These are phyloP conservation scores for Bryconaethiops microstoma DNA, from an alignment of 2,797 vertebrate genomes.

Conservation along the genomic window DNA sequence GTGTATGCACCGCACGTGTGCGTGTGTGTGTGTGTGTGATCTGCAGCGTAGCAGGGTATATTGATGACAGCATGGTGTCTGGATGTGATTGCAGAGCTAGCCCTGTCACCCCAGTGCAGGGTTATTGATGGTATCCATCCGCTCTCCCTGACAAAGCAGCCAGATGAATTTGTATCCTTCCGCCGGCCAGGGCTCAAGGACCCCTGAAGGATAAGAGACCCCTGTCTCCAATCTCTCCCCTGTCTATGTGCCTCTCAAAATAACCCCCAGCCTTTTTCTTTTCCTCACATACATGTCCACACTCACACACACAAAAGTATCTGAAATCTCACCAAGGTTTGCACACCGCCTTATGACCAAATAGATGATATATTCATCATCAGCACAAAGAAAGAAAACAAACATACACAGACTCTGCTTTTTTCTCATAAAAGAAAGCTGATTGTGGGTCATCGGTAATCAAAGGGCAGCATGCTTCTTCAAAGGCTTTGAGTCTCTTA, in stretches of 20 bases:
- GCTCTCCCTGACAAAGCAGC: conserved; percentile 75
- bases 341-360: conserved; percentile 59
- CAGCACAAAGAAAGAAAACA: conserved; percentile 35
- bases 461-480: conserved; percentile 70
- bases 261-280: conserved; percentile 42
- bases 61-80: conserved; percentile 81
- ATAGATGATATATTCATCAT: conserved; percentile 44
- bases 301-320: conserved; percentile 29
- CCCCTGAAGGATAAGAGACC: conserved; percentile 81
- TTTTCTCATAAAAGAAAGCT: conserved; percentile 53
- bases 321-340: background rate
- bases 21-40: conserved; percentile 47
- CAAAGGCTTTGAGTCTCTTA: conserved; percentile 61
- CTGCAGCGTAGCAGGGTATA: conserved; percentile 63
- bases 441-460: conserved; percentile 64
- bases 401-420: conserved; percentile 55
- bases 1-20: conserved; percentile 55
- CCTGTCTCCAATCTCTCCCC: conserved; percentile 66
- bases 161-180: conserved; percentile 85
- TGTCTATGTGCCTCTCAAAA: conserved; percentile 63
- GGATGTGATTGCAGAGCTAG: conserved; percentile 78
- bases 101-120: conserved; percentile 75
- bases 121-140: conserved; percentile 86
- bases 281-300: conserved; percentile 65
- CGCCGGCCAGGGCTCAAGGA: conserved; percentile 78